Base-by-base conservation (phyloP, 2,888 invertebrate genomes). In the Bhutanitis thaidina region DNA sequence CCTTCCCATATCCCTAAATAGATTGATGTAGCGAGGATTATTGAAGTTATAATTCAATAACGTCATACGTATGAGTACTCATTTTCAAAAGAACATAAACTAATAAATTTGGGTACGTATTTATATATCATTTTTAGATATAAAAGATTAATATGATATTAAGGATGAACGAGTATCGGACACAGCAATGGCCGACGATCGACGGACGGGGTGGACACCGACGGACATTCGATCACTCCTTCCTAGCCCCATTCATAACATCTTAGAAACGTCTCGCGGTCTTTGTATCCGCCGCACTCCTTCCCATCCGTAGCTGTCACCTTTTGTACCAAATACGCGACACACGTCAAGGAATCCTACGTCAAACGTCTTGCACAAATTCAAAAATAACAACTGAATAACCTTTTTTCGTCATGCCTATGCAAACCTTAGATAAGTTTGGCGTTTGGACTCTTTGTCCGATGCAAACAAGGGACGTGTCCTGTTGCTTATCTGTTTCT, bases 361-460 rank as follows among this genome's bases (percentile, higher is more conserved):
- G 88, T 88, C 88, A 87, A 80, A 84, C 76, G 80, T 76, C 84
- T 89, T 89, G 89, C 89, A 89, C 89, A 89, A 89, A 88, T 84
- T 86, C 81, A 80, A 88, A 87, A 88, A 88, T 81, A 88, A 88
- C 85, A 87, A 81, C 73, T 74, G 75, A 67, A 62, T 77, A 77
- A 62, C 15, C 65, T 81, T 86, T 87, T 88, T 88, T 79, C 65
- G 66, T 58, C 58, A 59, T 71, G 64, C 81, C 87, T 86, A 77
- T 74, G 77, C 83, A 87, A 87, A 88, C 84, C 68, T 75, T 69
- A 80, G 87, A 87, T 87, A 86, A 79, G 77, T 82, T 80, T 76
- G 74, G 77, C 75, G 72, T 59, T 75, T 74, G 72, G 78, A 74
- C 74, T 75, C 81, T 85, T 86, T 86, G 83, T 86, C 76, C 75